A percentile compares a stretch with the other conserved stretches of the same genome.
phyloP scores from a whole-genome alignment of 1,140 invertebrate genomes.

The Drosophila ironensis region DNA sequence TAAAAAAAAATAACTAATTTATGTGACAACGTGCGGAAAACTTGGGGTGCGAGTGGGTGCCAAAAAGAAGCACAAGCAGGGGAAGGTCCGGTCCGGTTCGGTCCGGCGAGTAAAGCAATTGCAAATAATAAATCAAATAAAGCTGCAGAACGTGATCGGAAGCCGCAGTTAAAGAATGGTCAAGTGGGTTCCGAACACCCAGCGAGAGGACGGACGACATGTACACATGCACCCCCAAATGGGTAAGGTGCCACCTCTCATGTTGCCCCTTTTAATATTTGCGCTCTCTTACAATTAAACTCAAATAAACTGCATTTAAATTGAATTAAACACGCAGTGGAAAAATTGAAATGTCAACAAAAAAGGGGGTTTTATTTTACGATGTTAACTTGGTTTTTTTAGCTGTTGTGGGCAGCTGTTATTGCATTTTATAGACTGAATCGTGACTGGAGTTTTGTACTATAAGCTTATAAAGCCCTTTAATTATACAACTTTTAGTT shows the following conservation, averaged over 20 bases:
- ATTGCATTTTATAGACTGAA: too few relatives aligned
- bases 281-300: conserved; percentile 14
- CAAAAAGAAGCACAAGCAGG: neutral
- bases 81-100: too few relatives aligned
- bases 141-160: conserved; percentile 66
- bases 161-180: conserved; percentile 39
- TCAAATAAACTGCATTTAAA: conserved; percentile 28
- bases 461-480: too few relatives aligned
- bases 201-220: neutral
- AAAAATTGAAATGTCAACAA: too few relatives aligned
- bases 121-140: conserved; percentile 68
- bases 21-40: conserved; percentile 65
- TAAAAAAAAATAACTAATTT: conserved; percentile 38
- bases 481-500: too few relatives aligned
- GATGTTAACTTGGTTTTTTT: too few relatives aligned
- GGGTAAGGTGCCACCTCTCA: neutral
- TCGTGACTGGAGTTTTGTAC: too few relatives aligned
- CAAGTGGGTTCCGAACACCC: conserved; percentile 22
- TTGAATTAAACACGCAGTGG: too few relatives aligned
- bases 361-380: too few relatives aligned
- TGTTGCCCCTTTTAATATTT: neutral
- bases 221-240: neutral
- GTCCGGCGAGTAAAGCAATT: conserved; percentile 28
- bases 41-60: neutral
- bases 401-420: too few relatives aligned